Percentiles rank a stretch among this genome's conserved stretches.
These are phyloP conservation scores for Petrosia ficiformis DNA, from an alignment of 37 sponge, comb jelly and placozoan genomes.

Conservation along the genomic window DNA sequence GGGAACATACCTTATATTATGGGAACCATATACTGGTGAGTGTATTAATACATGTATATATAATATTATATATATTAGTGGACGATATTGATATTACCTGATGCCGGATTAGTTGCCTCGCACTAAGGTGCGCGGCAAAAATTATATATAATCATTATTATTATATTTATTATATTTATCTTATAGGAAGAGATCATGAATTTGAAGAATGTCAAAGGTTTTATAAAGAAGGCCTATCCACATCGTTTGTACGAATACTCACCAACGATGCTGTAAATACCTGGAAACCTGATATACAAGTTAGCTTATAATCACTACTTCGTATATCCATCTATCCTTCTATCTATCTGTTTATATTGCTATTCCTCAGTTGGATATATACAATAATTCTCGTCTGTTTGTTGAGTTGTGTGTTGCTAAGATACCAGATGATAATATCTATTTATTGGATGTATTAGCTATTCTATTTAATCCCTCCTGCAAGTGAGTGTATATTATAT, in stretches of 20 bases:
- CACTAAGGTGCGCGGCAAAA: too few species aligned
- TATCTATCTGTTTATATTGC: too few species aligned
- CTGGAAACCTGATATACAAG: constrained; percentile 97
- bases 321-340: too few species aligned
- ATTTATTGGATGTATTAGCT: constrained; percentile 72
- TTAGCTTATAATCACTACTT: constrained; percentile 26
- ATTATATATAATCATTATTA: too few species aligned
- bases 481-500: constrained; percentile 70
- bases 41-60: too few species aligned
- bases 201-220: constrained; percentile 88
- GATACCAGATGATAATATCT: constrained; percentile 78
- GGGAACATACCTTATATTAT: too few species aligned
- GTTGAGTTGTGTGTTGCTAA: constrained; percentile 87
- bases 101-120: too few species aligned
- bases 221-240: constrained; percentile 80
- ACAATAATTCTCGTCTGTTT: constrained; percentile 64
- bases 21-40: too few species aligned
- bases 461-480: constrained; percentile 67
- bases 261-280: constrained; percentile 90
- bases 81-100: too few species aligned
- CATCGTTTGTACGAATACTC: constrained; percentile 78
- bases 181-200: constrained; percentile 66
- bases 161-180: neutral
- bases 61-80: too few species aligned
- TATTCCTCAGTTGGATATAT: constrained; percentile 79